Conservation (phyloP, 2,797 vertebrate species). For the Danio choprae region DNA sequence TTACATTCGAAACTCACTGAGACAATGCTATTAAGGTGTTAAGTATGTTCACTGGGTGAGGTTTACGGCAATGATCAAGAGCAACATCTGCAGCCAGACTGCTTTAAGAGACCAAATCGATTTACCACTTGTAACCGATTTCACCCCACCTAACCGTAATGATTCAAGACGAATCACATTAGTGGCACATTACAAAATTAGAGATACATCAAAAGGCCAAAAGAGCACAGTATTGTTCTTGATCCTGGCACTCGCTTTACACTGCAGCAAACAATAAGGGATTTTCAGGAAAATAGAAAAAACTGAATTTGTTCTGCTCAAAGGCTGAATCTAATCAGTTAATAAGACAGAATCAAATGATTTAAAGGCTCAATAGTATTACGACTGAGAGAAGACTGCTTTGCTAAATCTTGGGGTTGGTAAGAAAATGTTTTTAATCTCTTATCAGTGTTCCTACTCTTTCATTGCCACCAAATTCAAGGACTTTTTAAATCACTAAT, state of each 20-base stretch:
- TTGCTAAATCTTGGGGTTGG: background rate
- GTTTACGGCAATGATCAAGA: background rate
- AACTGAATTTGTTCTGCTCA: background rate
- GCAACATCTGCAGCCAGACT: conserved; percentile 2
- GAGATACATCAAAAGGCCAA: background rate
- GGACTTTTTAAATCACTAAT: too few species aligned
- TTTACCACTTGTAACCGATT: conserved; percentile 28
- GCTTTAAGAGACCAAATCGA: conserved; percentile 2
- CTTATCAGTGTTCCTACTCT: too few species aligned
- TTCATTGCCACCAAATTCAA: too few species aligned
- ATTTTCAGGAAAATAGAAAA: background rate
- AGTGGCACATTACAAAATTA: conserved; percentile 26
- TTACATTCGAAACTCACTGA: background rate
- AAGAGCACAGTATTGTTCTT: background rate
- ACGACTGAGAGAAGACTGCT: background rate
- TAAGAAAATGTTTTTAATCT: too few species aligned
- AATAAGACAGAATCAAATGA: background rate
- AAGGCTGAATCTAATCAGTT: background rate
- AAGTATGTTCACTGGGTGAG: background rate
- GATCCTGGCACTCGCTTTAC: background rate
- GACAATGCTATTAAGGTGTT: background rate
- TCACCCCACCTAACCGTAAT: conserved; percentile 27
- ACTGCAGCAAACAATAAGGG: background rate
- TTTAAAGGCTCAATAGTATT: background rate
- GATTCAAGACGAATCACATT: conserved; percentile 23